phyloP scores from a whole-genome alignment of 1,140 invertebrate species.

The Dendrolimus kikuchii region DNA sequence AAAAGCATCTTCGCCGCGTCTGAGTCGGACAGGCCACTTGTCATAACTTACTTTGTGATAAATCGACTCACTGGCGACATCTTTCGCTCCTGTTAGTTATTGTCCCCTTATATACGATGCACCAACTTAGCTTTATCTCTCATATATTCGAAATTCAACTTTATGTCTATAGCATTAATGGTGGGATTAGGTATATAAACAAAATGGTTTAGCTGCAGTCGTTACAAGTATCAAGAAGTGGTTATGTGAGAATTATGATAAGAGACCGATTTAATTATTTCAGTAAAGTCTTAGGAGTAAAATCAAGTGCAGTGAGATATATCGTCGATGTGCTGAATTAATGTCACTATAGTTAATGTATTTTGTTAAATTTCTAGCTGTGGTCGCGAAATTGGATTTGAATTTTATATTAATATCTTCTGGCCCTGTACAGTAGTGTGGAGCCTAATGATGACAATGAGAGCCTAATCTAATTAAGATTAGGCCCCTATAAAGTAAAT shows the following conservation, averaged over 20 bases:
- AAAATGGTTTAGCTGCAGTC: too few relatives aligned
- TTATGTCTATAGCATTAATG: constrained; percentile 6
- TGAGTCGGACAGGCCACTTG: constrained; percentile 55
- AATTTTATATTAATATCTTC: too few relatives aligned
- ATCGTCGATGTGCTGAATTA: too few relatives aligned
- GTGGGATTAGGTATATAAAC: constrained; percentile 10
- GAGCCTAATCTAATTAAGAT: too few relatives aligned
- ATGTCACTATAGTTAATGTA: too few relatives aligned
- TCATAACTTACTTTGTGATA: constrained; percentile 56
- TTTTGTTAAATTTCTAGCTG: too few relatives aligned
- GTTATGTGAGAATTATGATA: constrained; percentile 59
- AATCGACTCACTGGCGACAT: constrained; percentile 50
- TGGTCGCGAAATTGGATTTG: too few relatives aligned
- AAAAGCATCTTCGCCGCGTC: constrained; percentile 55
- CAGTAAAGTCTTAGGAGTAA: constrained; percentile 3
- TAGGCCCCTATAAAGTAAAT: too few relatives aligned
- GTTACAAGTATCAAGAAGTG: constrained; percentile 5
- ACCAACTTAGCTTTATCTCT: constrained; percentile 11
- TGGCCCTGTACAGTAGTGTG: too few relatives aligned
- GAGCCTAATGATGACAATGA: too few relatives aligned
- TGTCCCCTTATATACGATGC: constrained; percentile 47
- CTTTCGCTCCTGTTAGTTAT: constrained; percentile 53
- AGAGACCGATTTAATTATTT: constrained; percentile 59
- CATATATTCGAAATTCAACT: constrained; percentile 7
- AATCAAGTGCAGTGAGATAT: too few relatives aligned